phyloP scores from a whole-genome alignment of 2,888 invertebrate species.

The Hirtodrosophila alboralis region DNA sequence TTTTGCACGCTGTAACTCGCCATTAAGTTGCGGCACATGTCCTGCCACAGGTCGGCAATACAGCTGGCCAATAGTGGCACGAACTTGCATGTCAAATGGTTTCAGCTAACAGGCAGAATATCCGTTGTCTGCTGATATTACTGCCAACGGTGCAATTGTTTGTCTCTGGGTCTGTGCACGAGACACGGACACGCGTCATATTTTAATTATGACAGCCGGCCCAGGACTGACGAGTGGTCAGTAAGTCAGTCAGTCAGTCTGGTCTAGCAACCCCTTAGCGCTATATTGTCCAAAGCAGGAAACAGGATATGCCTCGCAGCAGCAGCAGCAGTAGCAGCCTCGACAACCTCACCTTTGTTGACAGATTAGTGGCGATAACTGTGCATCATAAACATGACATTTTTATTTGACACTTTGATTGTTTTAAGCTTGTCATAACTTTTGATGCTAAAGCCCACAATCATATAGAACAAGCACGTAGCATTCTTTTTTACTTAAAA shows the following conservation, averaged over 20 bases:
- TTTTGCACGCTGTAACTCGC: conserved; percentile 39
- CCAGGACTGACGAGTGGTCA: conserved; percentile 39
- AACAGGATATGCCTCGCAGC: conserved; percentile 58
- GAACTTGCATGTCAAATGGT: conserved; percentile 67
- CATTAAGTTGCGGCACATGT: conserved; percentile 50
- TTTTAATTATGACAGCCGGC: conserved; percentile 79
- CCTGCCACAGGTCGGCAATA: conserved; percentile 17
- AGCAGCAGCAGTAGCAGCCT: conserved; percentile 16
- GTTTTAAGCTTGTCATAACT: conserved; percentile 67
- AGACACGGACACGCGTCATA: conserved; percentile 77
- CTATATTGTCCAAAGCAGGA: conserved; percentile 53
- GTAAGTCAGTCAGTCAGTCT: conserved; percentile 41
- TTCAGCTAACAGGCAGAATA: conserved; percentile 37
- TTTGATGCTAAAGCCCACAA: conserved; percentile 52
- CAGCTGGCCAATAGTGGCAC: conserved; percentile 37
- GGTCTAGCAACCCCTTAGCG: conserved; percentile 50
- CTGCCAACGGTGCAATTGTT: conserved; percentile 62
- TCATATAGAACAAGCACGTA: conserved; percentile 52
- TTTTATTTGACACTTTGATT: conserved; percentile 81
- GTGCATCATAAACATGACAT: conserved; percentile 68
- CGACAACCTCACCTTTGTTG: conserved; percentile 60
- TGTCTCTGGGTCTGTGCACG: conserved; percentile 27
- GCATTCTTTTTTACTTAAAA: not conserved
- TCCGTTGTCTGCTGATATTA: conserved; percentile 23
- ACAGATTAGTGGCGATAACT: conserved; percentile 68